These are phyloP conservation scores for Malacoraja senta DNA, from an alignment of 2,797 vertebrate genomes.

Conservation along the genomic window DNA sequence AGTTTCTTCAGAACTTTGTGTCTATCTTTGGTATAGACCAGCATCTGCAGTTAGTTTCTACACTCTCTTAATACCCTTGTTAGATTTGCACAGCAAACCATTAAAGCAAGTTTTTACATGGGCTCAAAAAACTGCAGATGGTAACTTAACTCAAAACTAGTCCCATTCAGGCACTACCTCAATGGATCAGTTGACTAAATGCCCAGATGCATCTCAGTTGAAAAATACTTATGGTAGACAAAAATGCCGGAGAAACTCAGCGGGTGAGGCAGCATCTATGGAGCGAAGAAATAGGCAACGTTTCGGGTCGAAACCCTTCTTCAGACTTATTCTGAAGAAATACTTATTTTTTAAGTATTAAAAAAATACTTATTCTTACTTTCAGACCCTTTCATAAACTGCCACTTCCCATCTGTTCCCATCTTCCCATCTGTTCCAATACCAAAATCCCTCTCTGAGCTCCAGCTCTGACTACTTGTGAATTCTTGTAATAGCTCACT, in stretches of 20 bases:
- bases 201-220: neutral
- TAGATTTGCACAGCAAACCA: neutral
- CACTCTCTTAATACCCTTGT: neutral
- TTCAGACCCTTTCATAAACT: neutral
- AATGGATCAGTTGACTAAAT: neutral
- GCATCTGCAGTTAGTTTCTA: too few species aligned
- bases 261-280: too few species aligned
- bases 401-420: neutral
- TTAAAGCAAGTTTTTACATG: neutral
- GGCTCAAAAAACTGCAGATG: neutral
- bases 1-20: too few species aligned
- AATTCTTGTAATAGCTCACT: neutral
- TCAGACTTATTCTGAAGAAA: too few species aligned
- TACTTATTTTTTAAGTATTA: too few species aligned
- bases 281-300: too few species aligned
- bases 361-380: neutral
- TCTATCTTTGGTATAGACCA: too few species aligned
- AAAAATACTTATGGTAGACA: neutral
- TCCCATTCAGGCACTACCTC: neutral
- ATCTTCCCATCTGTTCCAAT: neutral
- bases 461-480: neutral
- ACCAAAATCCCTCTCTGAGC: neutral
- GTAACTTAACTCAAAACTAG: neutral
- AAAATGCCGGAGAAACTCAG: too few species aligned
- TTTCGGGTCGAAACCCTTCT: too few species aligned